phyloP scores from a whole-genome alignment of 1,140 invertebrate genomes.

The Calycopis cecrops region DNA sequence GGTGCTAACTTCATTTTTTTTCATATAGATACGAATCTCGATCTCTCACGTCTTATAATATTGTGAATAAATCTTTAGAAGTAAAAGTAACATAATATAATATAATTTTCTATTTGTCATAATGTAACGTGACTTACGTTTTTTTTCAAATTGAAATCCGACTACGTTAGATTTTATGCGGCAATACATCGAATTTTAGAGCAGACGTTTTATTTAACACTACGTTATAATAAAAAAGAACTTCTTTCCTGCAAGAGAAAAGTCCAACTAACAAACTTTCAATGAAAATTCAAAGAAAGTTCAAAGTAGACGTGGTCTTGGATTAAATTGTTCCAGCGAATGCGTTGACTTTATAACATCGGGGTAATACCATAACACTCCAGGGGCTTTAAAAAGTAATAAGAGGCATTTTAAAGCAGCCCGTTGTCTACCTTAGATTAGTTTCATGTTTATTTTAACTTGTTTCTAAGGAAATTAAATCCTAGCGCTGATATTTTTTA shows the following conservation, averaged over 20 bases:
- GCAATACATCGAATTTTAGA: no score
- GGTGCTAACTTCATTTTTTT: no score
- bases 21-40: no score
- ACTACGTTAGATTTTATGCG: no score
- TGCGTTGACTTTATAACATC: constrained; percentile 11
- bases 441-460: constrained; percentile 36
- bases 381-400: constrained; percentile 26
- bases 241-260: constrained; percentile 1
- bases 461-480: constrained; percentile 37
- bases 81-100: no score
- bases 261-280: constrained; percentile 7
- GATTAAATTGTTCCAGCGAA: constrained; percentile 8
- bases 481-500: constrained; percentile 27
- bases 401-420: constrained; percentile 24
- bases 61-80: no score
- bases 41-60: no score
- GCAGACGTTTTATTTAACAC: no score
- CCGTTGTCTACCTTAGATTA: constrained; percentile 36
- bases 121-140: no score
- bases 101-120: no score
- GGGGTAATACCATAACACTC: constrained; percentile 19
- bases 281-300: constrained; percentile 9
- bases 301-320: constrained; percentile 4
- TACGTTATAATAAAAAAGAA: no score
- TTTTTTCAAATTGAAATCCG: no score